These are phyloP conservation scores for Siderastrea radians DNA, from an alignment of 92 coral and sea anemone species.

Conservation along the genomic window DNA sequence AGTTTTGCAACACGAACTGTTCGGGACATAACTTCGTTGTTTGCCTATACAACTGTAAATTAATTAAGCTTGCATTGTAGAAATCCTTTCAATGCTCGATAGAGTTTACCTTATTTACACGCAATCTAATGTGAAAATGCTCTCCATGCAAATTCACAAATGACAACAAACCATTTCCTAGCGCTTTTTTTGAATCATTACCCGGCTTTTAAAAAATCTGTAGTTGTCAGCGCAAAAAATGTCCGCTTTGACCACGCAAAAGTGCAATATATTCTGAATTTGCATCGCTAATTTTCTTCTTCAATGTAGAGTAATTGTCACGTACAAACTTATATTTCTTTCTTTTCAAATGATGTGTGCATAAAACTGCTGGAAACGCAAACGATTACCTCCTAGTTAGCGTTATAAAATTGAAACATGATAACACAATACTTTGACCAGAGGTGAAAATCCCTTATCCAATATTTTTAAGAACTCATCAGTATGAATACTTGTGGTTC, in stretches of 20 bases:
- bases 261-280: background rate
- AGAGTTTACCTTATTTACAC: slow-evolving; percentile 7
- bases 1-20: background rate
- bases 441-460: background rate
- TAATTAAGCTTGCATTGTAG: slow-evolving; percentile 4
- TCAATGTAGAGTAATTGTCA: background rate
- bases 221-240: background rate
- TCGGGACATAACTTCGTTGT: background rate
- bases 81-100: slow-evolving; percentile 18
- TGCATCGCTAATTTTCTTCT: background rate
- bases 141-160: background rate
- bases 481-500: background rate
- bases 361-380: background rate
- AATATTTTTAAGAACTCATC: background rate
- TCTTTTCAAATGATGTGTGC: background rate
- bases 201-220: background rate
- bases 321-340: background rate
- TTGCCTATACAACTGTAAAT: slow-evolving; percentile 13
- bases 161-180: background rate
- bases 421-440: background rate
- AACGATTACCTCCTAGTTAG: background rate
- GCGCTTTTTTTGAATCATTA: background rate
- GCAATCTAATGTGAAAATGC: background rate
- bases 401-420: background rate
- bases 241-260: background rate